These are phyloP conservation scores for Hypsopygia costalis DNA, from an alignment of 2,888 invertebrate genomes.

Conservation along the genomic window DNA sequence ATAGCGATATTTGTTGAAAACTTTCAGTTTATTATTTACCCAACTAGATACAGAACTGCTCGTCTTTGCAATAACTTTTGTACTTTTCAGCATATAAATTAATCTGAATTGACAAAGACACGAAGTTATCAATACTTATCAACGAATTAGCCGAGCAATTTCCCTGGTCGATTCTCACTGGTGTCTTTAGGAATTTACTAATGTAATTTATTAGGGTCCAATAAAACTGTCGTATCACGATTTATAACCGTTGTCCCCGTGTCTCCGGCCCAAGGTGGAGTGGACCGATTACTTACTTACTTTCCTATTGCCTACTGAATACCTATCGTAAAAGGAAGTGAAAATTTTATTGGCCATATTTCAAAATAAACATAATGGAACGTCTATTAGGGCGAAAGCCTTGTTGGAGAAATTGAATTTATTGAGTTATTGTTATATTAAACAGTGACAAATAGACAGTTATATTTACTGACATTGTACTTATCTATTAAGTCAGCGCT, in stretches of 20 bases:
- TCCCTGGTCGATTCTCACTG: constrained; percentile 36
- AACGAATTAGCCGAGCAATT: constrained; percentile 24
- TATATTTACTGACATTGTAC: no score
- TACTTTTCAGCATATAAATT: no score
- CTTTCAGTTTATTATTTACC: no score
- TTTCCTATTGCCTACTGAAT: constrained; percentile 20
- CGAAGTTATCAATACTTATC: not conserved
- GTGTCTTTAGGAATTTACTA: constrained; percentile 46
- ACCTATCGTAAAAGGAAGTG: constrained; percentile 13
- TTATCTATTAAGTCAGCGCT: no score
- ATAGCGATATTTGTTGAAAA: no score
- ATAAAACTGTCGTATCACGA: constrained; percentile 64
- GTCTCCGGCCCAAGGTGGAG: constrained; percentile 21
- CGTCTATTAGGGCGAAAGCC: no score
- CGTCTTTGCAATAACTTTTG: no score
- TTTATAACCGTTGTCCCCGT: constrained; percentile 52
- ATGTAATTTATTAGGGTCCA: constrained; percentile 66
- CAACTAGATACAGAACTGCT: no score
- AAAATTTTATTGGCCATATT: not conserved
- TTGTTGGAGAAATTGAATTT: no score
- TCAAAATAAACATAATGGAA: not conserved
- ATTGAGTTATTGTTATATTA: no score
- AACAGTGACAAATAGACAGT: no score
- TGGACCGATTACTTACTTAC: constrained; percentile 29
- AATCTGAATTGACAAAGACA: no score